These are phyloP conservation scores for Magallana angulata DNA, from an alignment of 1,140 invertebrate genomes.

Conservation along the genomic window DNA sequence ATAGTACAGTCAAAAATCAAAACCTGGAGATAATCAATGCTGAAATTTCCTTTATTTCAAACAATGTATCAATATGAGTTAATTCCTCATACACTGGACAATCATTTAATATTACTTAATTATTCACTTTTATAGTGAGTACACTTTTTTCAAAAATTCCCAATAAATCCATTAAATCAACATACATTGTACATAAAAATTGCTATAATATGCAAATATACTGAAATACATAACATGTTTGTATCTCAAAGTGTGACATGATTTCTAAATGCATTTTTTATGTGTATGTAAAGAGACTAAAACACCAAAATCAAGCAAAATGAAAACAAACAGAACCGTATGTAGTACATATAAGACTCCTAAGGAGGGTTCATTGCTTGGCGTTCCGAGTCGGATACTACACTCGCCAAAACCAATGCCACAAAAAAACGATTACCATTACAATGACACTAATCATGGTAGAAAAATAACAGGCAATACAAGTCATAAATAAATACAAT, in stretches of 20 bases:
- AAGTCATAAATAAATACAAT: neutral
- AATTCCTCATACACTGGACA: too few species aligned
- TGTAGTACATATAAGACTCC: neutral
- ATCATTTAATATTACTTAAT: too few species aligned
- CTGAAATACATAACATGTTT: slow-evolving; percentile 12
- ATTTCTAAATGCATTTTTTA: slow-evolving; percentile 9
- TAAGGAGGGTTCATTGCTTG: neutral
- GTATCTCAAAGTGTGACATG: neutral
- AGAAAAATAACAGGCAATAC: neutral
- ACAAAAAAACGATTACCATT: neutral
- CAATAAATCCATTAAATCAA: neutral
- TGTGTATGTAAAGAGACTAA: neutral
- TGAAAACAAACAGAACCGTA: neutral
- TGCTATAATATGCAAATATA: slow-evolving; percentile 5
- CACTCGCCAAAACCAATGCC: slow-evolving; percentile 15
- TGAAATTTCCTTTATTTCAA: too few species aligned
- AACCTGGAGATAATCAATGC: too few species aligned
- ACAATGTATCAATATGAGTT: too few species aligned
- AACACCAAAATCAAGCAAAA: slow-evolving; percentile 15
- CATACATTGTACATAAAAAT: neutral
- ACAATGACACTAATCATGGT: neutral
- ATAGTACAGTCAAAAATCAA: too few species aligned
- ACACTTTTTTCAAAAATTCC: neutral
- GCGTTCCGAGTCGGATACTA: neutral
- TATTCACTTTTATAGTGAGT: neutral